These are phyloP conservation scores for Aphis craccivora DNA, from an alignment of 1,140 invertebrate genomes.

Conservation along the genomic window DNA sequence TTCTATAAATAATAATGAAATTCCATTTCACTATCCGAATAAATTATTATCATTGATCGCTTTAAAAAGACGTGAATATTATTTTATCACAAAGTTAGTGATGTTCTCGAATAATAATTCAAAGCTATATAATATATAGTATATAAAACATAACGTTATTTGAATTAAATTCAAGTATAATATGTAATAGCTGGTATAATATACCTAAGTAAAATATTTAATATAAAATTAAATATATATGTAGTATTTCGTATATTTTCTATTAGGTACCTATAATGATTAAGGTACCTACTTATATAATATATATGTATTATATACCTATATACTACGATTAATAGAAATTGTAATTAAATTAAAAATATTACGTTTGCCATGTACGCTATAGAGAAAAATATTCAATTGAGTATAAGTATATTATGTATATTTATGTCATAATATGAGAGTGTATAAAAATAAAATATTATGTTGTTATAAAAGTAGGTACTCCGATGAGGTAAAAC, in stretches of 20 bases:
- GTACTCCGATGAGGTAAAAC: neutral
- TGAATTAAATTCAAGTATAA: neutral
- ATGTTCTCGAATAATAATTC: neutral
- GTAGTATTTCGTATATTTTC: neutral
- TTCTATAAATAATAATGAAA: neutral
- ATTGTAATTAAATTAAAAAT: too few relatives aligned
- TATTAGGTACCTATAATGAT: too few relatives aligned
- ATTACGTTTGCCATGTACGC: neutral
- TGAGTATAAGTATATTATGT: neutral
- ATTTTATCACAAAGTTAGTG: neutral
- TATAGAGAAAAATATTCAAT: too few relatives aligned
- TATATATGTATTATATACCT: too few relatives aligned
- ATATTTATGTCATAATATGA: neutral
- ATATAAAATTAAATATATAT: neutral
- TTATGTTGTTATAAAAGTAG: neutral
- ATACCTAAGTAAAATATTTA: neutral
- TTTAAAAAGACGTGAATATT: neutral
- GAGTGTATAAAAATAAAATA: neutral
- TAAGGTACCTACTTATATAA: too few relatives aligned
- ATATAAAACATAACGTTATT: neutral
- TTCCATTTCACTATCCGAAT: constrained; percentile 5
- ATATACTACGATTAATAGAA: too few relatives aligned
- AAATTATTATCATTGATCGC: constrained; percentile 2
- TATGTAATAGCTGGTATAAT: neutral
- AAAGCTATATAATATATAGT: neutral